These are phyloP conservation scores for Craniophora ligustri DNA, from an alignment of 2,888 invertebrate species.

Conservation along the genomic window DNA sequence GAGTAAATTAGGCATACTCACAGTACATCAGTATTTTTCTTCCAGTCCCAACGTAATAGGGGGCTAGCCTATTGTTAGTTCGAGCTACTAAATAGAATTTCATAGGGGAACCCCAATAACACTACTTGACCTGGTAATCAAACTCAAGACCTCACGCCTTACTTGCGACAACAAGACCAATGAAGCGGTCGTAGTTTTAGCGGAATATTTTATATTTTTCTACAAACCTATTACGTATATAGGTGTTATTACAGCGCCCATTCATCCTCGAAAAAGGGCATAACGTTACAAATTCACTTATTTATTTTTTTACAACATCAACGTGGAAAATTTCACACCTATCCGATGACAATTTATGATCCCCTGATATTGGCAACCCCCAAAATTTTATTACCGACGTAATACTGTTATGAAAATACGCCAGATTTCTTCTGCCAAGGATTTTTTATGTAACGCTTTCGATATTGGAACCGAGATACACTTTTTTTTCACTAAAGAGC, in stretches of 20 bases:
- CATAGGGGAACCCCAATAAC: no score
- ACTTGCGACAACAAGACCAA: no score
- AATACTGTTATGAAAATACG: slow-evolving; percentile 71
- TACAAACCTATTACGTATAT: background rate
- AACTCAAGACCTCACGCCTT: no score
- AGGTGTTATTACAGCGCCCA: background rate
- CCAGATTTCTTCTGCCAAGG: slow-evolving; percentile 25
- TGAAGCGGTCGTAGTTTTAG: no score
- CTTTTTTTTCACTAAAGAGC: background rate
- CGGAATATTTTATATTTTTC: background rate
- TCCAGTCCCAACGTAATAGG: no score
- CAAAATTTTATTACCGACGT: slow-evolving; percentile 68
- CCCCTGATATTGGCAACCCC: slow-evolving; percentile 64
- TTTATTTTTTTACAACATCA: slow-evolving; percentile 47
- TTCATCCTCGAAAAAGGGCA: slow-evolving; percentile 11
- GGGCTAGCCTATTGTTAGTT: no score
- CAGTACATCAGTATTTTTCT: no score
- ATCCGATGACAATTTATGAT: slow-evolving; percentile 64
- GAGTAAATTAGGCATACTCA: no score
- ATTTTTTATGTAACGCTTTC: slow-evolving; percentile 23
- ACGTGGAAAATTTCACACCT: slow-evolving; percentile 51
- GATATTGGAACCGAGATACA: slow-evolving; percentile 1
- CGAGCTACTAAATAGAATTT: no score
- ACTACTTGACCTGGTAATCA: no score
- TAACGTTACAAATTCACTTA: slow-evolving; percentile 41